A percentile compares a stretch with the other conserved stretches of the same genome.
Conservation (phyloP, 2,888 invertebrate genomes). For the Coelopa pilipes region DNA sequence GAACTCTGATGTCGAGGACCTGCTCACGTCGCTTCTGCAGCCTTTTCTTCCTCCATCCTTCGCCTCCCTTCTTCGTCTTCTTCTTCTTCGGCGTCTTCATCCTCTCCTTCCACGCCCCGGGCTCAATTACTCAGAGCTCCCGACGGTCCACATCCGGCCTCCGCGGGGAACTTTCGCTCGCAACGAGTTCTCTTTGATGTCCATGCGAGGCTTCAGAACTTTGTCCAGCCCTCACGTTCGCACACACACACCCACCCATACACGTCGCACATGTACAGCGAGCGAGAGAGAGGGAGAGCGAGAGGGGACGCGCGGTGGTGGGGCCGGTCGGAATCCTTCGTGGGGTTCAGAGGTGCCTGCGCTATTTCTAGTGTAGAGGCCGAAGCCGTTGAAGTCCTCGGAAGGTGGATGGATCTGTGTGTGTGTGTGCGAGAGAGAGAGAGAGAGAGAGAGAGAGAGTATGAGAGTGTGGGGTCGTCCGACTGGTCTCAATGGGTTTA, state of each 20-base stretch:
- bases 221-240: not conserved
- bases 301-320: not conserved
- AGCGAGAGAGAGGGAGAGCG: not conserved
- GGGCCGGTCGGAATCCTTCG: conserved; percentile 7
- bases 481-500: conserved; percentile 1
- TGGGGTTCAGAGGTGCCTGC: conserved; percentile 27
- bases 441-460: too few relatives aligned
- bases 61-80: not conserved
- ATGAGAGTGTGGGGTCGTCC: too few relatives aligned
- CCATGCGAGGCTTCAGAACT: conserved; percentile 7
- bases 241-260: not conserved
- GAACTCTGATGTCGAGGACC: too few relatives aligned
- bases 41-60: not conserved
- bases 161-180: not conserved
- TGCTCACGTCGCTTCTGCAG: not conserved
- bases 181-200: conserved; percentile 12
- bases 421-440: too few relatives aligned
- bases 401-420: too few relatives aligned
- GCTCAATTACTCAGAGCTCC: not conserved
- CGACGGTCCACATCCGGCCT: not conserved
- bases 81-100: not conserved
- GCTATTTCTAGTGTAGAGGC: conserved; percentile 25
- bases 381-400: conserved; percentile 21
- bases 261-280: not conserved
- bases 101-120: not conserved